phyloP scores from a whole-genome alignment of 2,797 vertebrate species.

The Gymnopithys bicolor region DNA sequence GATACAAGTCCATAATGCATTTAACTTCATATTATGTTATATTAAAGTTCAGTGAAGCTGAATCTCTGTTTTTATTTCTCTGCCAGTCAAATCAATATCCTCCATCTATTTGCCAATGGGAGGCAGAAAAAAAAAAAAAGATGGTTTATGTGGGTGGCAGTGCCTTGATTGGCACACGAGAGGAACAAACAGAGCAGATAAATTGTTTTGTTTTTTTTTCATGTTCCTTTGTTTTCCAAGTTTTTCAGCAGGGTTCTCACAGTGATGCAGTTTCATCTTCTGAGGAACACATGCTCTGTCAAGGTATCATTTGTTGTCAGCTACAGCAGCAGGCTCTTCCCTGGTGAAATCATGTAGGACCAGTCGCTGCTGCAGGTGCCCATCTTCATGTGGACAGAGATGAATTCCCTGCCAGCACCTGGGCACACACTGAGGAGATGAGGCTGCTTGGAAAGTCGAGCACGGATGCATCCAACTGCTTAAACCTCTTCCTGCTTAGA shows the following conservation, averaged over 20 bases:
- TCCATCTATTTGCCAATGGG: constrained; percentile 23
- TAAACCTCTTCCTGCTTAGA: neutral
- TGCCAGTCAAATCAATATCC: constrained; percentile 32
- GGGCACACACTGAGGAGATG: neutral
- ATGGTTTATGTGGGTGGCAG: neutral
- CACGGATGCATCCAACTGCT: neutral
- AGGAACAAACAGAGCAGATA: constrained; percentile 17
- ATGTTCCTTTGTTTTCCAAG: neutral
- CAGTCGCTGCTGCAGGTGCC: neutral
- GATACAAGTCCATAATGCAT: neutral
- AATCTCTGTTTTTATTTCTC: constrained; percentile 52
- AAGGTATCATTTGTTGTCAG: neutral
- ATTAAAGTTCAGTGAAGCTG: constrained; percentile 51
- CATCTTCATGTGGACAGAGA: neutral
- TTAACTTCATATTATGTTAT: constrained; percentile 47
- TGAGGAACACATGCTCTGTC: neutral
- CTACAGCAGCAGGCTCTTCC: neutral
- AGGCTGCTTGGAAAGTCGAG: neutral
- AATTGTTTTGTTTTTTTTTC: neutral
- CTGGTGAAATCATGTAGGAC: neutral
- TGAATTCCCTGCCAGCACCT: neutral
- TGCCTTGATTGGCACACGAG: constrained; percentile 32
- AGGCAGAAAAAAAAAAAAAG: neutral
- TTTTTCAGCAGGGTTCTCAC: neutral
- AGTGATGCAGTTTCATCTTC: neutral